Percentiles rank a stretch among this genome's conserved stretches.
These are phyloP conservation scores for Pseudochromis fuscus DNA, from an alignment of 2,797 vertebrate species.

Conservation along the genomic window DNA sequence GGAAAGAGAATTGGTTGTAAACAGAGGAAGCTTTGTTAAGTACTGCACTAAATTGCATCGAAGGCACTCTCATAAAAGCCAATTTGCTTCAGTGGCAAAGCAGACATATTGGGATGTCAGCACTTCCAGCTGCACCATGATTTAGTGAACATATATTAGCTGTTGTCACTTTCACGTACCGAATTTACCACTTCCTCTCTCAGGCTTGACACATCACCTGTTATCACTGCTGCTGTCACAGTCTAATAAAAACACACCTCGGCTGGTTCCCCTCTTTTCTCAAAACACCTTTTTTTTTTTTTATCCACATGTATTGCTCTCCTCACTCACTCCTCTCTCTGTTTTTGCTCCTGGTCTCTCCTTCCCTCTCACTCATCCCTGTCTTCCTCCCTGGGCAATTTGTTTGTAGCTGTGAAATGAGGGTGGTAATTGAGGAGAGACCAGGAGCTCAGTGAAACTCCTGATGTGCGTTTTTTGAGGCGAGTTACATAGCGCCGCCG, in stretches of 20 bases:
- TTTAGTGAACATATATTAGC: constrained; percentile 67
- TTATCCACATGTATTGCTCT: constrained; percentile 12
- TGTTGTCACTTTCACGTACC: constrained; percentile 57
- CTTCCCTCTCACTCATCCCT: constrained; percentile 13
- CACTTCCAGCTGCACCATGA: constrained; percentile 67
- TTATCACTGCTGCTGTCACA: constrained; percentile 33
- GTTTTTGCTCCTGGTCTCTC: constrained; percentile 7
- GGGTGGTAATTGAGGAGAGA: constrained; percentile 73
- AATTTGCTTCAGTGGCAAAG: constrained; percentile 75
- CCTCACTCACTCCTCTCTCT: constrained; percentile 10
- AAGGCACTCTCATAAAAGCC: constrained; percentile 80
- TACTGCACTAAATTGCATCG: constrained; percentile 74
- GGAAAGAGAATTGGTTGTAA: constrained; percentile 69
- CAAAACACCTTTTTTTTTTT: constrained; percentile 4
- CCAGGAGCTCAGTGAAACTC: constrained; percentile 49
- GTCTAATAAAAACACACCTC: constrained; percentile 34
- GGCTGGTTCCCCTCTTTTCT: constrained; percentile 1
- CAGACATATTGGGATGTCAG: constrained; percentile 74
- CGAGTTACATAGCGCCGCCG: constrained; percentile 30
- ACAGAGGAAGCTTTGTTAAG: constrained; percentile 81
- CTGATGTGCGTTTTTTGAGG: constrained; percentile 42
- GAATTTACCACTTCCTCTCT: constrained; percentile 46
- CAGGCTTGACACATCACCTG: constrained; percentile 45
- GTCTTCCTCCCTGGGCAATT: constrained; percentile 52
- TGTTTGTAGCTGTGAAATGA: constrained; percentile 71